Base-by-base conservation (phyloP, 2,888 invertebrate genomes). In the Cartodere bifasciata region DNA sequence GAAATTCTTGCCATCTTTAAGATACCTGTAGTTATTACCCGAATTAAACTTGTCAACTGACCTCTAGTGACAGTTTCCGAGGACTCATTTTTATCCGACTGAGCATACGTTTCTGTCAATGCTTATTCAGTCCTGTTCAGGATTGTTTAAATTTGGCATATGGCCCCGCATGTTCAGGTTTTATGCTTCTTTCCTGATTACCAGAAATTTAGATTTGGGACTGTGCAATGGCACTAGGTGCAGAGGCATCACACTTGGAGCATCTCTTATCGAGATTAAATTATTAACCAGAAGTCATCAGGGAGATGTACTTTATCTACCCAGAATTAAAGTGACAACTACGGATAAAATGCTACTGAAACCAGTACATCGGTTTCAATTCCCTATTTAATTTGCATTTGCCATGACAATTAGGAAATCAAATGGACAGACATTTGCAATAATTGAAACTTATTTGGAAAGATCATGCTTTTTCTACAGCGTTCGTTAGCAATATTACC, bases 371-470 rank as follows among this genome's bases (percentile, higher is more conserved):
- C 16, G 40, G 12, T 15, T 34, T 6, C 43, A 45, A 26, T 45
- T 45, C 34, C 42, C 46, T 4, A 16, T 46, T 3, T 13, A 34
- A 9, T 16, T 44, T 5, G 42, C 41, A 3, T 45, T 38, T 29
- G 41, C 40, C 1, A 43, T 46, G 35, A 43, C 42, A 1, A 44
- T 44, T 7, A 44, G 44, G 22, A 45, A 46, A 26, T 28, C 37
- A 5, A 42, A 43, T 29, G 41, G 44, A 2, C 43, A 46, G 28
- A 41, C 44, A 3, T 32, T 45, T 6, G n/a, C 30, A 12, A 35
- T 12, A 20, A 25, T 41, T 4, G 45, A 40, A 2, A 12, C 45
- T 5, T 35, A 34, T 29, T 31, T 44, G 14, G 27, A 31, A 20
- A 22, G 25, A 7, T 38, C 39, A 2, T 42, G 42, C 28, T 45